A percentile compares a stretch with the other conserved stretches of the same genome.
Conservation (phyloP, 2,888 invertebrate species). For the Drosophila ezoana region DNA sequence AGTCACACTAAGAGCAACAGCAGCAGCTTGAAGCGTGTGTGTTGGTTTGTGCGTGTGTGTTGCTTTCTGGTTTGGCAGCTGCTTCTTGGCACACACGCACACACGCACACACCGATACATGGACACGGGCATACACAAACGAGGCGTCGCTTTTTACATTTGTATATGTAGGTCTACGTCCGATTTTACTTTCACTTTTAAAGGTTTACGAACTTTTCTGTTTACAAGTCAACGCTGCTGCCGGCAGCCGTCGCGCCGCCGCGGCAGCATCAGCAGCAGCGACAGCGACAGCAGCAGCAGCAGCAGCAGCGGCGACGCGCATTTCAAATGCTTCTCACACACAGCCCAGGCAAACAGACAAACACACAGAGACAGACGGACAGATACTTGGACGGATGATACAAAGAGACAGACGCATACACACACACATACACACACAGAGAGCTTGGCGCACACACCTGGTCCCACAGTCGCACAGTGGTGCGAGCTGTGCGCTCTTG, state of each 20-base stretch:
- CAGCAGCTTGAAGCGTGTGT: conserved; percentile 18
- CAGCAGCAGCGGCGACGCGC: conserved; percentile 34
- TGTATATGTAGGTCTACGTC: conserved; percentile 85
- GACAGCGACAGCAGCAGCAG: no score
- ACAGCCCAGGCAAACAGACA: conserved; percentile 22
- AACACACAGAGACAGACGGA: conserved; percentile 1
- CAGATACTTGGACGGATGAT: conserved; percentile 8
- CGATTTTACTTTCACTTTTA: conserved; percentile 85
- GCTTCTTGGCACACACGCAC: conserved; percentile 65
- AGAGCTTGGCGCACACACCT: conserved; percentile 15
- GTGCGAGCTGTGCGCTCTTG: not conserved
- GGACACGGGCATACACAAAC: conserved; percentile 17
- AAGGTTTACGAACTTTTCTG: conserved; percentile 85
- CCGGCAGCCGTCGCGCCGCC: conserved; percentile 37
- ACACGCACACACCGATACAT: conserved; percentile 22
- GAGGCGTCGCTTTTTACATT: conserved; percentile 51
- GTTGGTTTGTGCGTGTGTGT: conserved; percentile 42
- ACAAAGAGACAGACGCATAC: conserved; percentile 3
- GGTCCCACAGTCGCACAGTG: conserved; percentile 40
- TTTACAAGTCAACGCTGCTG: conserved; percentile 78
- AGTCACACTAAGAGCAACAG: conserved; percentile 45
- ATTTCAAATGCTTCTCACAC: conserved; percentile 64
- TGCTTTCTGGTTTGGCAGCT: conserved; percentile 73
- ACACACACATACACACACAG: conserved; percentile 9
- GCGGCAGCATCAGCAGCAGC: conserved; percentile 26